These are phyloP conservation scores for Thymallus thymallus DNA, from an alignment of 2,113 vertebrate species.

Conservation along the genomic window DNA sequence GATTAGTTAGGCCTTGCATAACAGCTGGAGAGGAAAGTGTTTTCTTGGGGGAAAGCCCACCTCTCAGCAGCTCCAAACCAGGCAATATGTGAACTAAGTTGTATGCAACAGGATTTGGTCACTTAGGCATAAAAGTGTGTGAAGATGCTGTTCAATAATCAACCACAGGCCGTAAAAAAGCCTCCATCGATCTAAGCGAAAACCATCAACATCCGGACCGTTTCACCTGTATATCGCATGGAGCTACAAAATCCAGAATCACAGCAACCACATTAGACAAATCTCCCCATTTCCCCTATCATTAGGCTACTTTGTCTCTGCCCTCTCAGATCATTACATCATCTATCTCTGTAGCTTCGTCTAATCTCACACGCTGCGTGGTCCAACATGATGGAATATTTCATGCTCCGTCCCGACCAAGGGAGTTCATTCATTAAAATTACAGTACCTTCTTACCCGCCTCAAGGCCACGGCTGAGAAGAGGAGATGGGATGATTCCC, in stretches of 20 bases:
- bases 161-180: not conserved
- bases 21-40: constrained; percentile 9
- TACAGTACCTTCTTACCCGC: not conserved
- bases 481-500: not conserved
- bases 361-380: not conserved
- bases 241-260: too few species aligned
- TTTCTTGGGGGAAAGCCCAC: not conserved
- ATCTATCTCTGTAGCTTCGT: not conserved
- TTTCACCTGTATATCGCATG: too few species aligned
- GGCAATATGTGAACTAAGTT: not conserved
- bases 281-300: not conserved
- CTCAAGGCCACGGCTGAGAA: not conserved
- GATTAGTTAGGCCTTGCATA: constrained; percentile 33
- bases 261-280: too few species aligned
- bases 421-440: constrained; percentile 20
- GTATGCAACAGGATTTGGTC: not conserved
- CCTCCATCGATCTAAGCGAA: too few species aligned
- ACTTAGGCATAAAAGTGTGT: too few species aligned
- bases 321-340: not conserved
- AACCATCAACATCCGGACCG: too few species aligned
- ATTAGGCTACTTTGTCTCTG: too few species aligned
- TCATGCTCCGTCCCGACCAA: constrained; percentile 7
- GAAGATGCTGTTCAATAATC: constrained; percentile 4
- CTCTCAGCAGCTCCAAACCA: too few species aligned
- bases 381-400: constrained; percentile 9